Conservation (phyloP, 2,888 invertebrate species). For the Schizotus pectinicornis region DNA sequence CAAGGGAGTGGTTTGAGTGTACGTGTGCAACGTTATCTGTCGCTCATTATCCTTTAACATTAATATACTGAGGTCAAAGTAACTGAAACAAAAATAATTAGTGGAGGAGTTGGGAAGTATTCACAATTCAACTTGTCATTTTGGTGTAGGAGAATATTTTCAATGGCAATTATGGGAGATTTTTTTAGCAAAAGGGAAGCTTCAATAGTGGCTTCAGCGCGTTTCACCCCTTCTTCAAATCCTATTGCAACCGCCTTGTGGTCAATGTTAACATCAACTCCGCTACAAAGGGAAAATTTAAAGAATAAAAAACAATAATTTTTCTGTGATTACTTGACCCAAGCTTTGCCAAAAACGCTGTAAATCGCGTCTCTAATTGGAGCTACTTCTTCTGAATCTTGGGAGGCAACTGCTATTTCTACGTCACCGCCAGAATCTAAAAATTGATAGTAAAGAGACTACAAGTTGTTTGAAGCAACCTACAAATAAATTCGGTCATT, state of each 20-base stretch:
- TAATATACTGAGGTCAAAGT: slow-evolving; percentile 78
- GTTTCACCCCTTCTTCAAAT: slow-evolving; percentile 75
- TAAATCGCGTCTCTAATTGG: slow-evolving; percentile 83
- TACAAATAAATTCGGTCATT: slow-evolving; percentile 86
- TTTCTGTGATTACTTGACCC: slow-evolving; percentile 67
- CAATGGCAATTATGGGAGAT: slow-evolving; percentile 74
- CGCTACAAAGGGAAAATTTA: slow-evolving; percentile 58
- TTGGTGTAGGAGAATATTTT: slow-evolving; percentile 78
- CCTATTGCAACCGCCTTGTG: slow-evolving; percentile 78
- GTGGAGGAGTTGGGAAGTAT: too few relatives aligned
- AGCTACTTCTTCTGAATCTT: slow-evolving; percentile 77
- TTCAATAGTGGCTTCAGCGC: slow-evolving; percentile 76
- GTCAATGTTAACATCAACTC: slow-evolving; percentile 65
- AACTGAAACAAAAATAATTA: slow-evolving; percentile 60
- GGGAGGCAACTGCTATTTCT: slow-evolving; percentile 76
- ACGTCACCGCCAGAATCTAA: slow-evolving; percentile 82
- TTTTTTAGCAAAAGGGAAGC: slow-evolving; percentile 66
- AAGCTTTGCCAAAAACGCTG: slow-evolving; percentile 78
- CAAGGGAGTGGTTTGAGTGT: slow-evolving; percentile 79
- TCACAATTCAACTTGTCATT: slow-evolving; percentile 57
- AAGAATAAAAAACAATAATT: slow-evolving; percentile 5
- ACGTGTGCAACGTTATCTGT: slow-evolving; percentile 72
- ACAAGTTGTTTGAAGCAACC: slow-evolving; percentile 52
- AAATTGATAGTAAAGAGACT: slow-evolving; percentile 41
- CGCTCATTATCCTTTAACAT: slow-evolving; percentile 73